Base-by-base conservation (phyloP, 2,888 invertebrate species). In the Temnothorax unifasciatus region DNA sequence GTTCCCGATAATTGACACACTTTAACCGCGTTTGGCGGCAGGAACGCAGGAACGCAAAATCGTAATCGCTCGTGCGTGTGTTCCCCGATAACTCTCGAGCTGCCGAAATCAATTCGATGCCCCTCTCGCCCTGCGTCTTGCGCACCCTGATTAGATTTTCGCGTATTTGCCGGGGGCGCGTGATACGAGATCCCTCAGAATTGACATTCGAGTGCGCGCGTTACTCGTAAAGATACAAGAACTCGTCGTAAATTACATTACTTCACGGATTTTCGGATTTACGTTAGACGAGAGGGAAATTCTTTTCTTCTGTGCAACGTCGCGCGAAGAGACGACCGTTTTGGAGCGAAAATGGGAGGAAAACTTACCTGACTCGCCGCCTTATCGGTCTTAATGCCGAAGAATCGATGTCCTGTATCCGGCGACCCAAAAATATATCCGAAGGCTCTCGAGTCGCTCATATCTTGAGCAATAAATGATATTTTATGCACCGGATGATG, bases 401-500 rank as follows among this genome's bases (percentile, higher is more conserved):
- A 99, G 96, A 99, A 99, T 88, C 99, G 96, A 95, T 99, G 99
- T 0, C 99, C 99, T 75, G 98, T 98, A 94, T 98, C 98, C 0
- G 99, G 98, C 3, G 98, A 98, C 6, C 99, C 99, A 95, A 98
- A 99, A 92, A 99, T 99, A 94, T 99, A 99, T 4, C 99, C 99
- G 95, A 99, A 99, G 0, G 99, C 99, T 89, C 99, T 96, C 9
- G 98, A 98, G 95, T 99, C 99, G 0, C 98, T 98, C 97, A 99
- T 98, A 95, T 99, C 99, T 95, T 99, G 98, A 44, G 99, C 99
- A 93, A 99, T 99, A 95, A 99, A 99, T 61, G 99, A 99, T 94
- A 99, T 99, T 96, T 99, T 98, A 95, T 99, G 99, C 74, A 99
- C 99, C 15, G 99, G 99, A 95, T 99, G 99, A 94, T 99, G 99